These are phyloP conservation scores for Collichthys lucidus DNA, from an alignment of 2,113 vertebrate genomes.

Conservation along the genomic window DNA sequence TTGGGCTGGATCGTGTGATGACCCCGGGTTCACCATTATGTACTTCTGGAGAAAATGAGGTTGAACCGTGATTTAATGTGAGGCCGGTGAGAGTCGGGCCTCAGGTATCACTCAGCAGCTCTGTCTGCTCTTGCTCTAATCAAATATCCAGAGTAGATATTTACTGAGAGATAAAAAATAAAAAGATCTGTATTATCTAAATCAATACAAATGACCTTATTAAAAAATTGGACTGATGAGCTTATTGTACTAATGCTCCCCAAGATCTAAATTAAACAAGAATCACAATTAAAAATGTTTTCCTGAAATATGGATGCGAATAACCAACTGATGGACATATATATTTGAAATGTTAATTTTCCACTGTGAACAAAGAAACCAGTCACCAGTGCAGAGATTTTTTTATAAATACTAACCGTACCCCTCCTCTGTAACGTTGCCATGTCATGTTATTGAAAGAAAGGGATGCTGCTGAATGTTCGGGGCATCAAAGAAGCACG, in stretches of 20 bases:
- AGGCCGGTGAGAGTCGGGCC: constrained; percentile 30
- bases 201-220: background rate
- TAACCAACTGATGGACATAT: background rate
- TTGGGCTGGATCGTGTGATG: constrained; percentile 18
- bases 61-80: constrained; percentile 42
- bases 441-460: constrained; percentile 23
- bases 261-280: background rate
- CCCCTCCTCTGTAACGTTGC: constrained; percentile 6
- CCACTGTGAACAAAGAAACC: background rate
- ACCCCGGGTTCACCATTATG: constrained; percentile 29
- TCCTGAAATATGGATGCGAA: background rate
- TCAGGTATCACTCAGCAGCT: constrained; percentile 38
- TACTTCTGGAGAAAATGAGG: constrained; percentile 42
- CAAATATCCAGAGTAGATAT: constrained; percentile 11
- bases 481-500: constrained; percentile 52
- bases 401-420: background rate
- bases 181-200: background rate
- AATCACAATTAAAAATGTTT: background rate
- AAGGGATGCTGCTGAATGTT: constrained; percentile 27
- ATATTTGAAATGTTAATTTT: background rate
- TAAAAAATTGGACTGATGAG: background rate
- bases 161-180: background rate
- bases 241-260: background rate
- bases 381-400: background rate
- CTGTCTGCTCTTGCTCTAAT: constrained; percentile 26